Percentiles rank a stretch among this genome's conserved stretches.
Conservation (phyloP, 2,888 invertebrate genomes). For the Melitaea athalia region DNA sequence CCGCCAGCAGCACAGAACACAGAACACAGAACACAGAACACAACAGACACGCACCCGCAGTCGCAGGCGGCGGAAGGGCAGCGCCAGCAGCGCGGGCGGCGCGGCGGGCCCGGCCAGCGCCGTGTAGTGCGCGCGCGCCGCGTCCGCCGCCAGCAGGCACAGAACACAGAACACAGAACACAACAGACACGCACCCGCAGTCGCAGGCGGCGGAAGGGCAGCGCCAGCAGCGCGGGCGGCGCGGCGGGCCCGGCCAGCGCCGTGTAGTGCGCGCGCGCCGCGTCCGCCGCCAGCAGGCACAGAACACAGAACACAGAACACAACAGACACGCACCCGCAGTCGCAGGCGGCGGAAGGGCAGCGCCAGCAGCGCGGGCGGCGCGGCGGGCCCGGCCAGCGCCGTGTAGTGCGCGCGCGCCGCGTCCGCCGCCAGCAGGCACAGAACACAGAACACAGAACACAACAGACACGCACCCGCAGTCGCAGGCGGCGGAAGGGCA, state of each 20-base stretch:
- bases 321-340: conserved; percentile 51
- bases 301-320: too few species aligned
- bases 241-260: conserved; percentile 70
- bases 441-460: too few species aligned
- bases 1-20: too few species aligned
- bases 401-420: conserved; percentile 83
- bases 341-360: conserved; percentile 72
- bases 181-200: conserved; percentile 51
- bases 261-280: conserved; percentile 83
- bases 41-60: conserved; percentile 50
- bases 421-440: too few species aligned
- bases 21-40: too few species aligned
- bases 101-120: conserved; percentile 70
- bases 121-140: conserved; percentile 83
- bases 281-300: too few species aligned
- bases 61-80: conserved; percentile 72
- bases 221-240: conserved; percentile 75
- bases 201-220: conserved; percentile 72
- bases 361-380: conserved; percentile 75
- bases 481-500: conserved; percentile 72
- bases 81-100: conserved; percentile 75
- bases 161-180: too few species aligned
- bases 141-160: too few species aligned
- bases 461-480: conserved; percentile 49
- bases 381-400: conserved; percentile 70